Evolutionary conservation across 2,797 vertebrate genomes (phyloP).

Genomic region (Silurus aristotelis): DNA sequence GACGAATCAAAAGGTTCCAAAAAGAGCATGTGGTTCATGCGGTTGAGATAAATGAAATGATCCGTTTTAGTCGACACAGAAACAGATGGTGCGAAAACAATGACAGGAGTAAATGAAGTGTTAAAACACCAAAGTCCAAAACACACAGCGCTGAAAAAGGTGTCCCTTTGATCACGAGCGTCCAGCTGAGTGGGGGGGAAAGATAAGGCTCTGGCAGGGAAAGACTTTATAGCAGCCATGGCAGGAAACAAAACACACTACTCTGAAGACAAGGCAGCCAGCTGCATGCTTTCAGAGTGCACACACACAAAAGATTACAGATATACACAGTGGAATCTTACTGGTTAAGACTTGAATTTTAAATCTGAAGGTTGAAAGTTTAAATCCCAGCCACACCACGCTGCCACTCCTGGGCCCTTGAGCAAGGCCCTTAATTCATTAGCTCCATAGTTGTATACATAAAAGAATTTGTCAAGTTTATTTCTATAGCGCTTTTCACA

Average conservation of each 20-base stretch:
- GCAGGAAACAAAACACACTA: constrained; percentile 12
- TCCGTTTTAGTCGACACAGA: constrained; percentile 12
- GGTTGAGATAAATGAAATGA: constrained; percentile 20
- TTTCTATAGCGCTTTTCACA: too few relatives aligned
- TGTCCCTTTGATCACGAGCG: constrained; percentile 52
- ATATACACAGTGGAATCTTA: too few relatives aligned
- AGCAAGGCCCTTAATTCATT: too few relatives aligned
- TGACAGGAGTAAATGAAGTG: constrained; percentile 11
- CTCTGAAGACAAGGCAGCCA: constrained; percentile 6
- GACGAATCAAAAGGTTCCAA: not conserved
- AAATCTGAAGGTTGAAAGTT: too few relatives aligned
- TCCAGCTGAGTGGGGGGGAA: constrained; percentile 28
- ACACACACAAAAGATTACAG: not conserved
- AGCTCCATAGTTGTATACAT: too few relatives aligned
- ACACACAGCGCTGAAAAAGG: constrained; percentile 58
- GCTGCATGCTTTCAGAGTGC: not conserved
- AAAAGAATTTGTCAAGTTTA: too few relatives aligned
- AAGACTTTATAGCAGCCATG: constrained; percentile 17
- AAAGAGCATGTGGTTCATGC: constrained; percentile 24
- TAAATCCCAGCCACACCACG: too few relatives aligned
- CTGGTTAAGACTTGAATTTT: too few relatives aligned
- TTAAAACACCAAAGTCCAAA: not conserved
- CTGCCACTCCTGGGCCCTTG: too few relatives aligned
- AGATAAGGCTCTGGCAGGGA: constrained; percentile 20
- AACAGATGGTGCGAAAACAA: constrained; percentile 29